Evolutionary conservation across 2,888 invertebrate species (phyloP).

Genomic region (Caenorhabditis sp.): DNA sequence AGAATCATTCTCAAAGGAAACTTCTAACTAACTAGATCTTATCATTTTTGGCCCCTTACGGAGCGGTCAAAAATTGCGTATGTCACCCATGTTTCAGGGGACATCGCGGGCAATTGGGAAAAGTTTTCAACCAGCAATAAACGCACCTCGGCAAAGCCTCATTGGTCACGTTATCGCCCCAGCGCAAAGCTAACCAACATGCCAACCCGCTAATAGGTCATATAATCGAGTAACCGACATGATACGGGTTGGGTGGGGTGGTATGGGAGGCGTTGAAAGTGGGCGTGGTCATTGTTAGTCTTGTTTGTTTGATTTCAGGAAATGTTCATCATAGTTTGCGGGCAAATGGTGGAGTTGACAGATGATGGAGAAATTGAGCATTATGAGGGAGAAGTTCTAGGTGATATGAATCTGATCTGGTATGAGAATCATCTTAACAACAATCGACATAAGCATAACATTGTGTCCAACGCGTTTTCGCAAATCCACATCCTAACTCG

Average conservation of each 20-base stretch:
- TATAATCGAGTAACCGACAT: too few species aligned
- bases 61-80: conserved; percentile 57
- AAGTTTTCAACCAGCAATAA: conserved; percentile 71
- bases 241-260: too few species aligned
- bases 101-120: conserved; percentile 65
- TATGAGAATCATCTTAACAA: conserved; percentile 35
- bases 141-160: conserved; percentile 69
- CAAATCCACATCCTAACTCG: conserved; percentile 32
- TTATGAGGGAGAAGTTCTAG: conserved; percentile 31
- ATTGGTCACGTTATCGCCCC: conserved; percentile 70
- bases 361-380: conserved; percentile 32
- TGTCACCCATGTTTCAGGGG: conserved; percentile 57
- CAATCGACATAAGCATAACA: conserved; percentile 24
- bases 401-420: conserved; percentile 39
- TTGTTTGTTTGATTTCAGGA: conserved; percentile 11
- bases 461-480: conserved; percentile 32
- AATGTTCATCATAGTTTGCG: conserved; percentile 35
- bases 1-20: too few species aligned
- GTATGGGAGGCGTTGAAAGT: too few species aligned
- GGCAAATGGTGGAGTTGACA: conserved; percentile 26
- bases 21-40: too few species aligned
- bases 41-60: background rate
- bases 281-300: too few species aligned
- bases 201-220: too few species aligned
- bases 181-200: conserved; percentile 66